These are phyloP conservation scores for Parapristionchus giblindavisi DNA, from an alignment of 2,888 invertebrate species.

Conservation along the genomic window DNA sequence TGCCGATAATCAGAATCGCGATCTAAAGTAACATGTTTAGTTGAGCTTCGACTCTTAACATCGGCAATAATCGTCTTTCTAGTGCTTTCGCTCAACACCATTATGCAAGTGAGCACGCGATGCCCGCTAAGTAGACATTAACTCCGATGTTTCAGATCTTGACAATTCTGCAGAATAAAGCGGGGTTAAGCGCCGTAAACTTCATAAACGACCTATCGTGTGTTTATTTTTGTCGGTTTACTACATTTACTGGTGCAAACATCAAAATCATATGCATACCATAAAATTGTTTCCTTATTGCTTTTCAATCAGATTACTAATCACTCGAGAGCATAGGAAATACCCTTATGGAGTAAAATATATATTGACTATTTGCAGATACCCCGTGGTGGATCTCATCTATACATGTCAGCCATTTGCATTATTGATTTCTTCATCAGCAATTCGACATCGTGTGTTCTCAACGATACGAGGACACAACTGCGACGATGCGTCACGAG, in stretches of 20 bases:
- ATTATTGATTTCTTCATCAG: slow-evolving; percentile 27
- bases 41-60: slow-evolving; percentile 26
- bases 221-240: not conserved
- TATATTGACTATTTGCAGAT: not conserved
- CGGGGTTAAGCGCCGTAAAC: slow-evolving; percentile 2
- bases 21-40: slow-evolving; percentile 21
- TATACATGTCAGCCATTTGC: slow-evolving; percentile 31
- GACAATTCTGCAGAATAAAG: slow-evolving; percentile 23
- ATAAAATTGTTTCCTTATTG: not conserved
- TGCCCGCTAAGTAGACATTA: not conserved
- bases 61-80: slow-evolving; percentile 33
- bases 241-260: not conserved
- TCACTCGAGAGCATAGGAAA: no score
- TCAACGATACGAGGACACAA: slow-evolving; percentile 12
- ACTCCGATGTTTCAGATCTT: slow-evolving; percentile 30
- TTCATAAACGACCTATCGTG: slow-evolving; percentile 33
- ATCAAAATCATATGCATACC: not conserved
- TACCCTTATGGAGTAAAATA: no score
- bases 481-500: no score
- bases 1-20: no score
- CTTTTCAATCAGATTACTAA: not conserved
- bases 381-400: slow-evolving; percentile 30
- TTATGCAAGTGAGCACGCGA: slow-evolving; percentile 27
- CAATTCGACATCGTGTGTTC: slow-evolving; percentile 26
- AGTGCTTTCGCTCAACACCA: slow-evolving; percentile 34